Evolutionary conservation across 1,140 invertebrate genomes (phyloP), one percentile per base, ranked within the genome.

Genomic region (Heliothis subflexa): DNA sequence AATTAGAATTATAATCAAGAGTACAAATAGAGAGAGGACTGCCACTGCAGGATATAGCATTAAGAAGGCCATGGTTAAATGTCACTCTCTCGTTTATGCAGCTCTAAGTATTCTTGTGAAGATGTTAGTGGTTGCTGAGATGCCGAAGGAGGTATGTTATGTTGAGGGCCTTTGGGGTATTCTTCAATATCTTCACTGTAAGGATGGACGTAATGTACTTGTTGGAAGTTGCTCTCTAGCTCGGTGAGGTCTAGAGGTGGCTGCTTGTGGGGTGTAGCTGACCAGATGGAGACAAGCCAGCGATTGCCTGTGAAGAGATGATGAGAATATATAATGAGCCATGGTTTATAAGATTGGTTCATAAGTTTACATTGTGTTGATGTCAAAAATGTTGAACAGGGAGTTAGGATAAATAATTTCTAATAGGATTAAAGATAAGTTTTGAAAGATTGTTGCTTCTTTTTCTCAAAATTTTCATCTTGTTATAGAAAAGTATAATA

Each of bases 211-310:
- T 87, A 87, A 12, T 89, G 87, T 0, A 85, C 81, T 45, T 82
- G 70, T 49, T 93, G 88, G 57, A 88, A 89, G 3, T 95, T 94
- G 82, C 91, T 93, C 81, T 97, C 96, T 0, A 98, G 88, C 91
- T 98, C 97, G 0, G 96, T 96, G 18, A 97, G 96, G 91, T 98
- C 97, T 16, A 98, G 88, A 9, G 98, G 96, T n/a, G 97, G 97
- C 89, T 97, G 97, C 78, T 97, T 97, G 82, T 97, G 96, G 0
- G 98, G 97, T 14, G 97, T 97, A 52, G 97, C 95, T 13, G 97
- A 97, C 97, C 97, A 98, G 86, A 98, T 95, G 10, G 97, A 97
- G 12, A 97, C 95, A 75, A 98, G 95, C 97, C 97, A 98, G 83
- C 97, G 97, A 93, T 98, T 98, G 49, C 97, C 97, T 97, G 84